A percentile compares a stretch with the other conserved stretches of the same genome.
Conservation (phyloP, 2,113 vertebrate species). For the Crotalus helleri region DNA sequence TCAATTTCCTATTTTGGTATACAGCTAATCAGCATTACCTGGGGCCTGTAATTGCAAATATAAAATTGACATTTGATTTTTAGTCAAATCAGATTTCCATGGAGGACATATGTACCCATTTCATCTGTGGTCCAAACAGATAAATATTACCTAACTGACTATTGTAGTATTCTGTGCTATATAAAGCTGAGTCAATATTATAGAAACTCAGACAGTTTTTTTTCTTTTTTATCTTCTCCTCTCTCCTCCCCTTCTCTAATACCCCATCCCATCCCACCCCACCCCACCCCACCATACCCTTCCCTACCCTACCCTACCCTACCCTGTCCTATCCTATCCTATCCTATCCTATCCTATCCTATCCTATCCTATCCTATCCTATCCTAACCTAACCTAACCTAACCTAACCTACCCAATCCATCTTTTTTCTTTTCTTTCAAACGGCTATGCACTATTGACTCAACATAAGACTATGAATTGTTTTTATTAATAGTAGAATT, state of each 20-base stretch:
- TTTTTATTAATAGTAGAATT: constrained; percentile 31
- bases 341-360: accelerated
- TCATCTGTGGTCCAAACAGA: constrained; percentile 57
- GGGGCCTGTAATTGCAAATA: constrained; percentile 58
- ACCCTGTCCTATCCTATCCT: no score
- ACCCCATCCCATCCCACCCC: no score
- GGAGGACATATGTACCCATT: constrained; percentile 61
- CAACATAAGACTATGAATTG: constrained; percentile 45
- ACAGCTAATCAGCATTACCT: constrained; percentile 62
- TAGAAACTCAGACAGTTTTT: background rate
- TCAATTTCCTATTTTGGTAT: background rate
- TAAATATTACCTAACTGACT: constrained; percentile 66
- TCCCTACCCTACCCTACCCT: background rate
- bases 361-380: no score
- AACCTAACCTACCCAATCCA: no score
- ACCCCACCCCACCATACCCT: no score
- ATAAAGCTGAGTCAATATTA: constrained; percentile 56
- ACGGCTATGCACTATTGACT: constrained; percentile 25
- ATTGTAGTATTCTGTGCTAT: constrained; percentile 56
- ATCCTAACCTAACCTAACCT: no score
- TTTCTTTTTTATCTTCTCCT: no score
- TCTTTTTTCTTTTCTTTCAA: constrained; percentile 28
- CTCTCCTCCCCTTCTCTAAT: no score
- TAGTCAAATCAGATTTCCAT: constrained; percentile 66
- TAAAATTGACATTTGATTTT: constrained; percentile 65